A percentile compares a stretch with the other conserved stretches of the same genome.
phyloP scores from a whole-genome alignment of 2,797 vertebrate genomes.

The Ctenopoma kingsleyae region DNA sequence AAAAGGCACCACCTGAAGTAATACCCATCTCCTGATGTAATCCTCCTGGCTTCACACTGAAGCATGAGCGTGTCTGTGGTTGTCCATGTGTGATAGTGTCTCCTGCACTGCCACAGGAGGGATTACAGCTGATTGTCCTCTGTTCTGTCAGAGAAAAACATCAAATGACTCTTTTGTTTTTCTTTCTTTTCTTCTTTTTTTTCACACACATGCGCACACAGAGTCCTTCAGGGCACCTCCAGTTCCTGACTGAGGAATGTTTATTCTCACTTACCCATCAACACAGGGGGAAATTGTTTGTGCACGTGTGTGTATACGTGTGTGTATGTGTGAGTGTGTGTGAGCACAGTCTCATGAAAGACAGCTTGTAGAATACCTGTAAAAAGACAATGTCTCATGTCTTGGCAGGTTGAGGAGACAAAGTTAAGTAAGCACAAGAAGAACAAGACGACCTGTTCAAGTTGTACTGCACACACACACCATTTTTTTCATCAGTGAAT shows the following conservation, averaged over 20 bases:
- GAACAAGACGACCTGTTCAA: conserved; percentile 74
- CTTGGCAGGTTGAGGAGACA: conserved; percentile 78
- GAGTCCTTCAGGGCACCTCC: conserved; percentile 70
- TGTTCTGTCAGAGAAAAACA: conserved; percentile 32
- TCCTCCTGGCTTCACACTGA: conserved; percentile 56
- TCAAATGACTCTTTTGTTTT: conserved; percentile 55
- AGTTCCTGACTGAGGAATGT: conserved; percentile 80
- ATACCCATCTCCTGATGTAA: conserved; percentile 74
- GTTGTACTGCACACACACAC: conserved; percentile 40
- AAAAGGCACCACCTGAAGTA: conserved; percentile 75
- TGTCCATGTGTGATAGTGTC: conserved; percentile 4
- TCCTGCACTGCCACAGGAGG: conserved; percentile 28
- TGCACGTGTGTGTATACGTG: conserved; percentile 24
- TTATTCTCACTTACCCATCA: conserved; percentile 77
- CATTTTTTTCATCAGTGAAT: conserved; percentile 27
- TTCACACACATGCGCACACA: conserved; percentile 41
- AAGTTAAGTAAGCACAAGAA: conserved; percentile 72
- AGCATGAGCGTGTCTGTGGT: conserved; percentile 24
- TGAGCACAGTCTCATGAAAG: conserved; percentile 52
- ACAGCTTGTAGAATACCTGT: conserved; percentile 64
- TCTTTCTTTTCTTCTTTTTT: conserved; percentile 18
- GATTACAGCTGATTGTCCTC: conserved; percentile 51
- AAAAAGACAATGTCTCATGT: conserved; percentile 74
- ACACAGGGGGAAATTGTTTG: conserved; percentile 69
- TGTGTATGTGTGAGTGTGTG: conserved; percentile 30